A percentile compares a stretch with the other conserved stretches of the same genome.
Evolutionary conservation across 53 echinoderm and acorn worm genomes (phyloP).

Genomic region (Zoroaster sp.): DNA sequence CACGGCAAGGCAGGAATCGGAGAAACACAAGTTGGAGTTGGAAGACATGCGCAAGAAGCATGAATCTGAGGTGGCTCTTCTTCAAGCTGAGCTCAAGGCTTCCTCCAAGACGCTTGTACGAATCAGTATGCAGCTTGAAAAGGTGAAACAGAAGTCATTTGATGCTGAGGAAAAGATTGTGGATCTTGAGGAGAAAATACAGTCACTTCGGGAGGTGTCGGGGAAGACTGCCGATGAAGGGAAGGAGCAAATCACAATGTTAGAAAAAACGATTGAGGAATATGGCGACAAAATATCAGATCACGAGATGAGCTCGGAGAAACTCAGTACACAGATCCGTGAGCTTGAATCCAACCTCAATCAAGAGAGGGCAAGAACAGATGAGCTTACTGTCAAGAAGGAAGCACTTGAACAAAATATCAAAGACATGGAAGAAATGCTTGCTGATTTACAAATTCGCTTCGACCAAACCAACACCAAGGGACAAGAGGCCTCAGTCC

Average conservation of each 20-base stretch:
- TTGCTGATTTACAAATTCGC: conserved; percentile 12
- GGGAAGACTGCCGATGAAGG: background rate
- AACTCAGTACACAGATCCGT: background rate
- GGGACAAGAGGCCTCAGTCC: background rate
- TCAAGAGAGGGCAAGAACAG: background rate
- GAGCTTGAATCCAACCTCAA: background rate
- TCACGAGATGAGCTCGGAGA: background rate
- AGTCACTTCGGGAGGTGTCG: background rate
- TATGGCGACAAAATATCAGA: background rate
- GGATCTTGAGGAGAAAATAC: background rate
- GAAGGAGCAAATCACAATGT: background rate
- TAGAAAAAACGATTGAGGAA: background rate
- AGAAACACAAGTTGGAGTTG: background rate
- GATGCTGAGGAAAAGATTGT: background rate
- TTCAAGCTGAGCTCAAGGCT: conserved; percentile 24
- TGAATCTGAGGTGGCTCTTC: background rate
- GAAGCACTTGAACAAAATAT: background rate
- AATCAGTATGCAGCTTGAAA: background rate
- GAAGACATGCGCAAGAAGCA: background rate
- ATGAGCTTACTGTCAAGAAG: background rate
- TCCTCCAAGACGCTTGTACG: background rate
- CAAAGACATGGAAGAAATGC: conserved; percentile 31
- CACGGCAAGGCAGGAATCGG: background rate
- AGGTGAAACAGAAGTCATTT: background rate
- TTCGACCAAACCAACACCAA: conserved; percentile 22